These are phyloP conservation scores for Lycopodina hypogea DNA, from an alignment of 37 sponge, comb jelly and placozoan genomes.

Conservation along the genomic window DNA sequence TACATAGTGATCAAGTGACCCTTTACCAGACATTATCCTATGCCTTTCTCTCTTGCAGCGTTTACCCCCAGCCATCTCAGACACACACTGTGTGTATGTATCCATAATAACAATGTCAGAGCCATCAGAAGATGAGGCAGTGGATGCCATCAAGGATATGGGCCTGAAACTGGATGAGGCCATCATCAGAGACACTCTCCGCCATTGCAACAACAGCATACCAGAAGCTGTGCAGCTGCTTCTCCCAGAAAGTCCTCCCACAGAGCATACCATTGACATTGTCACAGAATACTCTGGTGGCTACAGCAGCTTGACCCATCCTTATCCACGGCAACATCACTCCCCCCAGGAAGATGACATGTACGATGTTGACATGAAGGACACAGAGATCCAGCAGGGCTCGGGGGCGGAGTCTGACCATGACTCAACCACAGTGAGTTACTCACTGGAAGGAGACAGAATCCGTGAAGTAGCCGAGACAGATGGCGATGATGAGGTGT, in stretches of 20 bases:
- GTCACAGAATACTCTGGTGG: constrained; percentile 3
- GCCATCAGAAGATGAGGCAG: constrained; percentile 12
- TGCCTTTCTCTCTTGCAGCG: too few species aligned
- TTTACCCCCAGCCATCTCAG: too few species aligned
- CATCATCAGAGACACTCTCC: constrained; percentile 38
- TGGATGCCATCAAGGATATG: constrained; percentile 45
- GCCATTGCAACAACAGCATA: constrained; percentile 23
- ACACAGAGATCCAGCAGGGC: constrained; percentile 42
- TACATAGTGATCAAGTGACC: too few species aligned
- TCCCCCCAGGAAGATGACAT: constrained; percentile 11
- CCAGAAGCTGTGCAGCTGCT: constrained; percentile 46
- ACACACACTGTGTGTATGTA: too few species aligned
- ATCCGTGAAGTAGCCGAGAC: constrained; percentile 38
- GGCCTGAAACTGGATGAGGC: constrained; percentile 38
- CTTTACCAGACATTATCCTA: too few species aligned
- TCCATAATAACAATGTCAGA: constrained; percentile 2
- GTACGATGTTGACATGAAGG: constrained; percentile 49
- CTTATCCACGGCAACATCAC: background rate
- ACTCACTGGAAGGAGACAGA: constrained; percentile 56
- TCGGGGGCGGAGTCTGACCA: constrained; percentile 46
- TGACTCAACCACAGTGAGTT: constrained; percentile 65
- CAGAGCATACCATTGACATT: background rate
- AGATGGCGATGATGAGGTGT: background rate
- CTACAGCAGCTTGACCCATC: background rate
- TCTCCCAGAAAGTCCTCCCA: constrained; percentile 34